Percentiles rank a stretch among this genome's conserved stretches.
phyloP scores from a whole-genome alignment of 2,113 vertebrate genomes.

The Tetrax tetrax region DNA sequence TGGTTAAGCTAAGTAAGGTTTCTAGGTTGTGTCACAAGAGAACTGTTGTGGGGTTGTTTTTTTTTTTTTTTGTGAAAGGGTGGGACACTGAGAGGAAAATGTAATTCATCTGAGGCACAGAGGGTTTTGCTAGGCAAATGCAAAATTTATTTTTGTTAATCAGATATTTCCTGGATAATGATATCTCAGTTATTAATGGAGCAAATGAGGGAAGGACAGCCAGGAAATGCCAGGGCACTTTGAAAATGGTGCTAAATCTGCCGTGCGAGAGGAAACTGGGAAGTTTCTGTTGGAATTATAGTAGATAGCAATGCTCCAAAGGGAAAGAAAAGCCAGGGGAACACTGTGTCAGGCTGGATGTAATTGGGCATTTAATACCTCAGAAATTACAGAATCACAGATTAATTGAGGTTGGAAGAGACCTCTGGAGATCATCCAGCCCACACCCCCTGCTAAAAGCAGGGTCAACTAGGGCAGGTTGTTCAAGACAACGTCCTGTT shows the following conservation, averaged over 20 bases:
- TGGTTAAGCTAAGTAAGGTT: neutral
- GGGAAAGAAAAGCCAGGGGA: neutral
- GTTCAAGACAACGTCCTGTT: neutral
- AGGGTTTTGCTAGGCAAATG: neutral
- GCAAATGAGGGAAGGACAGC: neutral
- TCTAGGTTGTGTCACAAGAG: neutral
- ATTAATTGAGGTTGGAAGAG: neutral
- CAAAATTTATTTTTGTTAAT: neutral
- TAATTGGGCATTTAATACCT: neutral
- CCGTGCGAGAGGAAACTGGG: neutral
- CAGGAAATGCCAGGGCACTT: neutral
- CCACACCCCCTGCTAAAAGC: neutral
- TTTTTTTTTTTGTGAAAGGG: neutral
- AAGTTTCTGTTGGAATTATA: neutral
- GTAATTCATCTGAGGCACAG: neutral
- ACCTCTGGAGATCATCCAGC: neutral
- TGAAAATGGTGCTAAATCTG: neutral
- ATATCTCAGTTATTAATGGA: neutral
- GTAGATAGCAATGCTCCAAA: neutral
- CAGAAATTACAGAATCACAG: neutral
- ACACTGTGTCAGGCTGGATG: neutral
- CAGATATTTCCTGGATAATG: neutral
- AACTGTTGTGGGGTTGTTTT: neutral
- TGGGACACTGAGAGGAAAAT: neutral
- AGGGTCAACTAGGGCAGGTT: neutral